A percentile compares a stretch with the other conserved stretches of the same genome.
phyloP scores from a whole-genome alignment of 2,888 invertebrate genomes.

The Athalia cordata region DNA sequence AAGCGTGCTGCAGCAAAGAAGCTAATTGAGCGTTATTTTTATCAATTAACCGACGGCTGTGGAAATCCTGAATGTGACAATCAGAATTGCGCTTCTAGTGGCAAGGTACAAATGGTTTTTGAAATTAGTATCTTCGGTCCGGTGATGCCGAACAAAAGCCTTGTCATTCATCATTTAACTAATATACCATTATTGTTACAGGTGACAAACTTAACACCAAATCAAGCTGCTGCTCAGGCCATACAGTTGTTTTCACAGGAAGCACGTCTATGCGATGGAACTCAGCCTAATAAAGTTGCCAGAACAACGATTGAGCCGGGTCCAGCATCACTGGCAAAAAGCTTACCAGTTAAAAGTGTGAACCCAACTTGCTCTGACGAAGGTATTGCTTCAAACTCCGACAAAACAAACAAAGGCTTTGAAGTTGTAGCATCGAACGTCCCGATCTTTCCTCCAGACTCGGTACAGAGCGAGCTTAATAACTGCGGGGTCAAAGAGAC shows the following conservation, averaged over 20 bases:
- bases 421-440: conserved; percentile 24
- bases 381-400: conserved; percentile 61
- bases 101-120: conserved; percentile 78
- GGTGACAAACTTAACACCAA: conserved; percentile 85
- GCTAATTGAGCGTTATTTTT: conserved; percentile 93
- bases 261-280: conserved; percentile 86
- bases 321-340: conserved; percentile 69
- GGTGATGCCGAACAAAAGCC: not conserved
- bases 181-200: conserved; percentile 64
- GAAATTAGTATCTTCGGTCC: not conserved
- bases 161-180: conserved; percentile 7
- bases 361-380: conserved; percentile 71
- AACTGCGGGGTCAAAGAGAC: not conserved
- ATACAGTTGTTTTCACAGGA: conserved; percentile 90
- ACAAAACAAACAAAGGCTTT: conserved; percentile 22
- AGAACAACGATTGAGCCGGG: conserved; percentile 76
- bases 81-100: conserved; percentile 92
- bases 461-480: conserved; percentile 1
- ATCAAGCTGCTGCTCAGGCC: conserved; percentile 93
- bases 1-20: conserved; percentile 82
- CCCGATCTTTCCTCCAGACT: not conserved
- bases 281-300: conserved; percentile 83
- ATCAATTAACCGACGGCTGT: conserved; percentile 94
- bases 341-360: conserved; percentile 69
- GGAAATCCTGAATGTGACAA: conserved; percentile 92